A percentile compares a stretch with the other conserved stretches of the same genome.
phyloP scores from a whole-genome alignment of 2,888 invertebrate genomes.

The Euphydryas editha region DNA sequence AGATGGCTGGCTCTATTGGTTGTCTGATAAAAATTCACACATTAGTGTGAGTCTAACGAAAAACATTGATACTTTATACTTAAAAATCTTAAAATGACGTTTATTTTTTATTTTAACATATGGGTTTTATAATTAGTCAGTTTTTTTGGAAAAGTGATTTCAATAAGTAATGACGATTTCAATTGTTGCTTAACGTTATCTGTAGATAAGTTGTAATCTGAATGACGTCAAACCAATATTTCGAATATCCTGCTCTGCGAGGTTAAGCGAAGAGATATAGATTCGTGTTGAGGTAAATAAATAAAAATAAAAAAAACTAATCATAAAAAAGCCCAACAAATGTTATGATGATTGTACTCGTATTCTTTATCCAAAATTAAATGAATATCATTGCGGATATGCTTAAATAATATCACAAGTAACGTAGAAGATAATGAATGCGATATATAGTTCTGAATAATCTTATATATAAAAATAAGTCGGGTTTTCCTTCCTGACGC shows the following conservation, averaged over 20 bases:
- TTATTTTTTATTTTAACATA: conserved; percentile 31
- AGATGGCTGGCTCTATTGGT: conserved; percentile 22
- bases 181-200: conserved; percentile 50
- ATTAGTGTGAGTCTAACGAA: conserved; percentile 32
- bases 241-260: conserved; percentile 49
- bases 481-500: too few species aligned
- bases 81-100: conserved; percentile 28
- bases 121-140: conserved; percentile 27
- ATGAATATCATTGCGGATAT: too few species aligned
- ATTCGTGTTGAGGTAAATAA: neutral
- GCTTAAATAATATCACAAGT: too few species aligned
- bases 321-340: too few species aligned
- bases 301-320: neutral
- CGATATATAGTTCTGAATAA: too few species aligned
- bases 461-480: too few species aligned
- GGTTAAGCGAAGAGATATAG: conserved; percentile 10
- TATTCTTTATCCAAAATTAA: too few species aligned
- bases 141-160: conserved; percentile 29
- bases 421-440: too few species aligned
- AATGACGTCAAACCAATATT: conserved; percentile 53
- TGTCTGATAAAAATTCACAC: conserved; percentile 36
- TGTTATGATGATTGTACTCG: too few species aligned
- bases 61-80: conserved; percentile 26
- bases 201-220: conserved; percentile 68
- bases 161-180: too few species aligned